Evolutionary conservation across 2,113 vertebrate genomes (phyloP).

Genomic region (Phalacrocorax carbo): DNA sequence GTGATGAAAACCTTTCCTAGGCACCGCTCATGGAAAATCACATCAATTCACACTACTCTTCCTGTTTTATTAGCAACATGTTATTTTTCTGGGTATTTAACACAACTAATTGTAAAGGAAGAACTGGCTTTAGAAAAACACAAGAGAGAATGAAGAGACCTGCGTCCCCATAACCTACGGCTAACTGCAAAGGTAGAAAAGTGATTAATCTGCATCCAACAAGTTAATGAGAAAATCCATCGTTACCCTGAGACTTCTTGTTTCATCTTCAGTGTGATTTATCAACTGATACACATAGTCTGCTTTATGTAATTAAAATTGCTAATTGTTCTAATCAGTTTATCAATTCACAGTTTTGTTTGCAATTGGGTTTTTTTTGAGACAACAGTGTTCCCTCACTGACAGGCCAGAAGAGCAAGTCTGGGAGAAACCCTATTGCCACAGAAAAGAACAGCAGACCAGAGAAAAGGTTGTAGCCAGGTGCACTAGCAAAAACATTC

Average conservation of each 20-base stretch:
- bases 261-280: background rate
- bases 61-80: background rate
- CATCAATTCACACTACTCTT: background rate
- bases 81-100: conserved; percentile 5
- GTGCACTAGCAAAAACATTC: background rate
- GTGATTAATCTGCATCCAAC: background rate
- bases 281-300: background rate
- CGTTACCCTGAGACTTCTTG: background rate
- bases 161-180: background rate
- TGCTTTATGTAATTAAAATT: conserved; percentile 28
- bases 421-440: background rate
- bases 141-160: background rate
- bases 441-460: background rate
- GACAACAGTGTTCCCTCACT: background rate
- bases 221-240: background rate
- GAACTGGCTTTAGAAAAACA: background rate
- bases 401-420: background rate
- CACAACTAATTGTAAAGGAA: background rate
- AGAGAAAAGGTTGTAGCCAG: background rate
- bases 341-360: background rate
- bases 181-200: background rate
- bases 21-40: background rate
- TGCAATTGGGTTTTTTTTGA: background rate
- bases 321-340: background rate
- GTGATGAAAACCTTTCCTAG: background rate